Evolutionary conservation across 2,888 invertebrate genomes (phyloP).

Genomic region (Cerastis rubricosa): DNA sequence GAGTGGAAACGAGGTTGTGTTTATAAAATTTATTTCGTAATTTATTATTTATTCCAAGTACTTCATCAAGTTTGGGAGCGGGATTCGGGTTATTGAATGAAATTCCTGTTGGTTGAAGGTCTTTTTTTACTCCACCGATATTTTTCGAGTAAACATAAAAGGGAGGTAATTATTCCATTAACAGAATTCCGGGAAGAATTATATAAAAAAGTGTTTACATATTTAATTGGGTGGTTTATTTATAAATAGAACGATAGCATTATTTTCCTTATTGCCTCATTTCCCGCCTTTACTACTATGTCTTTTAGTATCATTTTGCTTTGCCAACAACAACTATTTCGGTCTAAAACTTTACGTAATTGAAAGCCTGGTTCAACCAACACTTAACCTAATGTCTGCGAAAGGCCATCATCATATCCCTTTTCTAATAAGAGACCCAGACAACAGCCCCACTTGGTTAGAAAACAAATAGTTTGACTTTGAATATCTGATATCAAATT

Average conservation of each 20-base stretch:
- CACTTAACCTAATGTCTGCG: neutral
- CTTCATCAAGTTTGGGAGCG: constrained; percentile 54
- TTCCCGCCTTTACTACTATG: neutral
- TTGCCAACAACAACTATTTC: neutral
- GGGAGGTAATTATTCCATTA: constrained; percentile 2
- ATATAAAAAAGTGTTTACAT: neutral
- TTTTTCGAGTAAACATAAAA: neutral
- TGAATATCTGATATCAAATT: constrained; percentile 11
- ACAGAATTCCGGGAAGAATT: neutral
- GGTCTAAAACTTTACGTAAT: constrained; percentile 6
- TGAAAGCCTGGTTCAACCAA: constrained; percentile 16
- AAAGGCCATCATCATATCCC: neutral
- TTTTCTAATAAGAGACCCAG: neutral
- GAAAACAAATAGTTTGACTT: constrained; percentile 6
- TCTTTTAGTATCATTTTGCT: neutral
- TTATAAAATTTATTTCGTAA: constrained; percentile 54
- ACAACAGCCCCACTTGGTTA: neutral
- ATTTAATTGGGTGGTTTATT: neutral
- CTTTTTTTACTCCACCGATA: constrained; percentile 13
- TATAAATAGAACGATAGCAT: neutral
- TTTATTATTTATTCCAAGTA: constrained; percentile 55
- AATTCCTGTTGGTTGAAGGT: constrained; percentile 37
- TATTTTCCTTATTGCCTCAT: neutral
- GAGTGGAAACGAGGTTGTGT: constrained; percentile 49
- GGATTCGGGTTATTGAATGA: constrained; percentile 41